phyloP scores from a whole-genome alignment of 2,113 vertebrate species.

The Zingel zingel region DNA sequence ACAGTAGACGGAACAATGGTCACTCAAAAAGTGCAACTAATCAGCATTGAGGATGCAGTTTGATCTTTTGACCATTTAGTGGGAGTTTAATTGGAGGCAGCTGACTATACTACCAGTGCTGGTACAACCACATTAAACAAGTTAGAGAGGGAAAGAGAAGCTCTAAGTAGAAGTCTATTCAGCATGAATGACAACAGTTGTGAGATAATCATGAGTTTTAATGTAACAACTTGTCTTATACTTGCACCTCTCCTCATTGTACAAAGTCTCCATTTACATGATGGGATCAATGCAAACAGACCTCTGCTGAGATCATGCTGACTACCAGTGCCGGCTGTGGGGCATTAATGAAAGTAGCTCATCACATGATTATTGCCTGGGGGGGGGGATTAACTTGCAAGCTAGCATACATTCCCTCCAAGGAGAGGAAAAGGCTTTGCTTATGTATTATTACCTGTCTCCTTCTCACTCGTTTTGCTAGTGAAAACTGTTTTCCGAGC shows the following conservation, averaged over 20 bases:
- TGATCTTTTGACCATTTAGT: constrained; percentile 12
- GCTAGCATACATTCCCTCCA: constrained; percentile 27
- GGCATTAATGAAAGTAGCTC: constrained; percentile 28
- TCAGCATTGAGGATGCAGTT: background rate
- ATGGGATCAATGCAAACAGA: constrained; percentile 22
- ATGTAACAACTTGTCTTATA: constrained; percentile 6
- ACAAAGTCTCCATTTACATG: constrained; percentile 8
- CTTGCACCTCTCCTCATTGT: background rate
- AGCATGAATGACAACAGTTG: background rate
- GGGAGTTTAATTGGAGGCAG: constrained; percentile 42
- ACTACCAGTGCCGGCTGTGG: constrained; percentile 11
- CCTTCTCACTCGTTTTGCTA: background rate
- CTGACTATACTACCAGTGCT: constrained; percentile 36
- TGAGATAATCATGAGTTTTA: constrained; percentile 7
- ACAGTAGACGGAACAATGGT: background rate
- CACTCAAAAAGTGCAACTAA: background rate
- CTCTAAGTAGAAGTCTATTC: constrained; percentile 4
- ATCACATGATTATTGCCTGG: constrained; percentile 48
- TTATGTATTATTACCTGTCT: background rate
- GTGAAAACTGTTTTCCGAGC: background rate
- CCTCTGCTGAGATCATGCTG: constrained; percentile 18
- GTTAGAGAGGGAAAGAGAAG: background rate
- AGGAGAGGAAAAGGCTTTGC: background rate
- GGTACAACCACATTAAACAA: constrained; percentile 11
- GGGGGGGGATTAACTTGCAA: constrained; percentile 10